Conservation (phyloP, 1,140 invertebrate genomes). For the Elymnias hypermnestra region DNA sequence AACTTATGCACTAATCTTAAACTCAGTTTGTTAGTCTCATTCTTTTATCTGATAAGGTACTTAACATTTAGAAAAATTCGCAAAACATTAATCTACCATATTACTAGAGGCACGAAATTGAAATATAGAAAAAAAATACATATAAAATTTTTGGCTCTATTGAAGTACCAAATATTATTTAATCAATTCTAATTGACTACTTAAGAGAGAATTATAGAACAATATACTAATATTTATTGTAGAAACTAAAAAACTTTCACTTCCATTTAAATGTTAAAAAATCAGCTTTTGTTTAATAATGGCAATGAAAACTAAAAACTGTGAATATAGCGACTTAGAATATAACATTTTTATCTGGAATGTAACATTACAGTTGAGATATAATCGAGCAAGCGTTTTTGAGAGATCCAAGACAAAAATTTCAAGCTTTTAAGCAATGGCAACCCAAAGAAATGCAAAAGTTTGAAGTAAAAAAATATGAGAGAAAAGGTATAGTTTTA, state of each 20-base stretch:
- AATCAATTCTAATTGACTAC: no score
- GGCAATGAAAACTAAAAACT: not conserved
- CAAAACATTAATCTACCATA: not conserved
- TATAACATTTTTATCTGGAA: slow-evolving; percentile 62
- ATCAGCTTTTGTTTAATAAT: not conserved
- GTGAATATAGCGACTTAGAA: slow-evolving; percentile 37
- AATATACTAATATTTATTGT: not conserved
- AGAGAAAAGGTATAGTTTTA: no score
- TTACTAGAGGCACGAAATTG: slow-evolving; percentile 3
- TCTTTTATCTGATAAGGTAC: slow-evolving; percentile 43
- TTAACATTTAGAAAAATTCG: slow-evolving; percentile 3
- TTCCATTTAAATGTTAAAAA: no score
- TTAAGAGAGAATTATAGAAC: not conserved
- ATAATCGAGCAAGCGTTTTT: slow-evolving; percentile 44
- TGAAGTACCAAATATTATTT: no score
- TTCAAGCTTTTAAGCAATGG: slow-evolving; percentile 19
- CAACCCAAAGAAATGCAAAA: no score
- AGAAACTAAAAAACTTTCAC: no score
- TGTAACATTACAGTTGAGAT: slow-evolving; percentile 69
- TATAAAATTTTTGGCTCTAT: no score
- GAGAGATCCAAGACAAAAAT: slow-evolving; percentile 51
- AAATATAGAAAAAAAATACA: not conserved
- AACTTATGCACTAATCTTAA: slow-evolving; percentile 31
- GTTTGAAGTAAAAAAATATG: no score
- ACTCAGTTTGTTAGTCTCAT: slow-evolving; percentile 47